Evolutionary conservation across 30 jellyfish, hydroid and myxozoan genomes (phyloP).

Genomic region (Sanderia malayensis): DNA sequence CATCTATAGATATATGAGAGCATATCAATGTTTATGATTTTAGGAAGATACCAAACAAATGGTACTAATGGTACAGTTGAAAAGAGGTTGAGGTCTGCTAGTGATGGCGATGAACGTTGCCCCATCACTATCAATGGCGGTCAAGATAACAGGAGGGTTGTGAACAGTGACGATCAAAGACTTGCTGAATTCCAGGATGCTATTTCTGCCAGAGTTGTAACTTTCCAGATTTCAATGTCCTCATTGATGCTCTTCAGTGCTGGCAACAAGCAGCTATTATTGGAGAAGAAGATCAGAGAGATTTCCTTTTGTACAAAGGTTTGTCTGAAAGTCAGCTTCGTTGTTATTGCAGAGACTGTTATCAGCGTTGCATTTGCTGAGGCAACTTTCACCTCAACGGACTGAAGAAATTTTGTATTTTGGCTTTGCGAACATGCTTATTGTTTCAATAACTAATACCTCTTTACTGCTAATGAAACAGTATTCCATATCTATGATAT

Average conservation of each 20-base stretch:
- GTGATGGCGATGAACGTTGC: slow-evolving; percentile 76
- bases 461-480: too few species aligned
- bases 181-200: slow-evolving; percentile 61
- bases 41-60: slow-evolving; percentile 11
- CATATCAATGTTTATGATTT: too few species aligned
- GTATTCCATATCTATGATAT: too few species aligned
- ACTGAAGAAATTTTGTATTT: too few species aligned
- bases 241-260: slow-evolving; percentile 84
- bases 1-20: too few species aligned
- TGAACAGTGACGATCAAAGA: slow-evolving; percentile 6
- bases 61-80: not conserved
- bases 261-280: slow-evolving; percentile 68
- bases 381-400: too few species aligned
- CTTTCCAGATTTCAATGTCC: slow-evolving; percentile 75
- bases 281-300: slow-evolving; percentile 82
- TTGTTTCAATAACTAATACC: too few species aligned
- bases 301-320: slow-evolving; percentile 97
- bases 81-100: slow-evolving; percentile 52
- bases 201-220: slow-evolving; percentile 71
- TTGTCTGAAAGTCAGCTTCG: slow-evolving; percentile 16
- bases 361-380: too few species aligned
- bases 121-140: slow-evolving; percentile 32
- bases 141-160: slow-evolving; percentile 5
- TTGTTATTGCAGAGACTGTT: too few species aligned
- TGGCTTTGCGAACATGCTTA: too few species aligned